Base-by-base conservation (phyloP, 2,797 vertebrate species). In the Denticeps clupeoides region DNA sequence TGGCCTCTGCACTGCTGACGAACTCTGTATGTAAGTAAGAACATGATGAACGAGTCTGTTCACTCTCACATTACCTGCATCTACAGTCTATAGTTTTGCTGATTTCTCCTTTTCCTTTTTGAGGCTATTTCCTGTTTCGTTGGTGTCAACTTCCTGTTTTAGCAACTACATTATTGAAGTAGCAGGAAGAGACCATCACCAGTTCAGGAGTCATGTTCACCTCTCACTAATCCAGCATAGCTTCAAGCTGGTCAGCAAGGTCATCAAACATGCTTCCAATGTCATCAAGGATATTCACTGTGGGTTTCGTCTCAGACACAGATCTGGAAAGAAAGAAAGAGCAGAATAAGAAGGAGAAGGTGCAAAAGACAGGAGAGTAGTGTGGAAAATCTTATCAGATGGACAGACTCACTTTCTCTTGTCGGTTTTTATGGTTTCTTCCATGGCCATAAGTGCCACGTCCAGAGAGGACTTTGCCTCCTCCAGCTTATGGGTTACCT, bases 261-360 rank as follows among this genome's bases (percentile, higher is more conserved):
- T 97, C 93, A 9, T 97, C 91, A 11, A 97, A 97, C 93, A 97
- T 97, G 84, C 87, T 97, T 74, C 93, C 92, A 3, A 97, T 97
- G 83, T 97, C 93, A 1, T 97, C 93, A 68, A 97, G 77, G 62
- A 97, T 97, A 82, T 90, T 96, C 62, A 84, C 90, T 0, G 90
- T 84, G 57, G 85, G 83, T 81, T 92, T 92, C 16, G 87, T 85
- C 55, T 81, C n/a, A n/a, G n/a, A n/a, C n/a, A n/a, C n/a, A n/a
- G n/a, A n/a, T n/a, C n/a, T n/a, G n/a, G n/a, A n/a, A n/a, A n/a
- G n/a, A n/a, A 9, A 15, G 27, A 4, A 5, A 15, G 7, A 5
- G 11, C 3, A 26, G 23, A 5, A 24, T 15, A 15, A 31, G 2
- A 3, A 32, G 4, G 5, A 7, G 12, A 25, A 31, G 7, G 2